These are phyloP conservation scores for Lagodon rhomboides DNA, from an alignment of 2,797 vertebrate species.

Conservation along the genomic window DNA sequence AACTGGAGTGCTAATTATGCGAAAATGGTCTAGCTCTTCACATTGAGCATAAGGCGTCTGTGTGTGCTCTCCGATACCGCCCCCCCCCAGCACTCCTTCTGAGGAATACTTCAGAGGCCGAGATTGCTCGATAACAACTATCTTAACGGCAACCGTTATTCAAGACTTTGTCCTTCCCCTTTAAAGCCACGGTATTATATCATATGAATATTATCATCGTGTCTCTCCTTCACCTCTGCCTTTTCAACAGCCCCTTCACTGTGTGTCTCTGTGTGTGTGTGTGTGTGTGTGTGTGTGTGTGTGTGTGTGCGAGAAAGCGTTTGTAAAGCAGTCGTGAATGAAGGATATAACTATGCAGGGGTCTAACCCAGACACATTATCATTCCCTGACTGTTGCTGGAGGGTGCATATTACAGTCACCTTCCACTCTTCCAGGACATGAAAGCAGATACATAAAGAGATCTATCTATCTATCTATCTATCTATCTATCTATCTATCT, in stretches of 20 bases:
- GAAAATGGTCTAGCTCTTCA: conserved; percentile 38
- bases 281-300: conserved; percentile 15
- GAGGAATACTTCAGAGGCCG: conserved; percentile 54
- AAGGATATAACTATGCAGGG: conserved; percentile 62
- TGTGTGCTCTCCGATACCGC: conserved; percentile 9
- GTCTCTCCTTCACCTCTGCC: conserved; percentile 68
- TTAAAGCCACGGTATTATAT: conserved; percentile 60
- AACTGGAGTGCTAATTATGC: conserved; percentile 53
- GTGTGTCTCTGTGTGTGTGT: conserved; percentile 18
- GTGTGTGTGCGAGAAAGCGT: conserved; percentile 11
- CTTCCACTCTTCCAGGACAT: conserved; percentile 56
- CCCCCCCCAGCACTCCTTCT: conserved; percentile 14
- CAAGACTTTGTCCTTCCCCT: conserved; percentile 58
- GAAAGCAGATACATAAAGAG: conserved; percentile 25
- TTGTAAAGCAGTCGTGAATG: conserved; percentile 55
- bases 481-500: conserved; percentile 8
- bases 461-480: not conserved
- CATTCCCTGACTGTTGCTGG: conserved; percentile 55
- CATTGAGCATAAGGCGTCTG: conserved; percentile 24
- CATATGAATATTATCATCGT: conserved; percentile 63
- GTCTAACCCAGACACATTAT: conserved; percentile 67
- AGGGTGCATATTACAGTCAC: conserved; percentile 60
- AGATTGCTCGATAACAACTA: conserved; percentile 44
- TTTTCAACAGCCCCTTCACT: conserved; percentile 52
- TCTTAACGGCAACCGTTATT: conserved; percentile 43